These are phyloP conservation scores for Alexandromys fortis DNA, from an alignment of 2,113 vertebrate species.

Conservation along the genomic window DNA sequence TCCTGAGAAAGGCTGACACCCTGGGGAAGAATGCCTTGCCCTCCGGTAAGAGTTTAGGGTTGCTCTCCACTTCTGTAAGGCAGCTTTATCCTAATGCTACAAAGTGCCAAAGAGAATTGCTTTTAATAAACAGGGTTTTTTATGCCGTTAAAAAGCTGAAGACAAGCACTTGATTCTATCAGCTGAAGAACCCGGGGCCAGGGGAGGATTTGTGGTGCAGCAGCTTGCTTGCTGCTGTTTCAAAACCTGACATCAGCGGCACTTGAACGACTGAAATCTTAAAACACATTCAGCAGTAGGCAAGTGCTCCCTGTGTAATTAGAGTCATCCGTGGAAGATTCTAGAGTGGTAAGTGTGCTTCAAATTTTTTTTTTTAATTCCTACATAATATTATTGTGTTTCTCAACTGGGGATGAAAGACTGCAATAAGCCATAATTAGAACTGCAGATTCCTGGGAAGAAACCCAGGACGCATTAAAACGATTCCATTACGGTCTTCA, in stretches of 20 bases:
- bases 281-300: constrained; percentile 18
- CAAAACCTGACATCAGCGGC: constrained; percentile 30
- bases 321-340: constrained; percentile 31
- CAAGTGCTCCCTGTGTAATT: constrained; percentile 36
- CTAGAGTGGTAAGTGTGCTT: constrained; percentile 49
- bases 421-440: constrained; percentile 18
- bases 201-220: not conserved
- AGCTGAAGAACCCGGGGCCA: not conserved
- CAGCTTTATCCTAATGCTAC: constrained; percentile 18
- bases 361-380: constrained; percentile 22
- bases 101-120: constrained; percentile 42
- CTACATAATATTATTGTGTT: constrained; percentile 31
- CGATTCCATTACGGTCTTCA: not conserved
- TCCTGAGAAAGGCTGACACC: not conserved
- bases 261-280: constrained; percentile 58
- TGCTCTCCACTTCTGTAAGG: not conserved
- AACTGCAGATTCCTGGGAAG: constrained; percentile 5
- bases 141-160: constrained; percentile 12
- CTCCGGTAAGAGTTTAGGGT: not conserved
- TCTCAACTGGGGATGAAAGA: constrained; percentile 52
- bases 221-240: not conserved
- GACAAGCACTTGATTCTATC: constrained; percentile 56
- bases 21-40: rapidly evolving
- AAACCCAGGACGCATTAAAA: constrained; percentile 23
- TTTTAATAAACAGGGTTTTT: constrained; percentile 60